Conservation (phyloP, 2,888 invertebrate species). For the Choreutis nemorana region DNA sequence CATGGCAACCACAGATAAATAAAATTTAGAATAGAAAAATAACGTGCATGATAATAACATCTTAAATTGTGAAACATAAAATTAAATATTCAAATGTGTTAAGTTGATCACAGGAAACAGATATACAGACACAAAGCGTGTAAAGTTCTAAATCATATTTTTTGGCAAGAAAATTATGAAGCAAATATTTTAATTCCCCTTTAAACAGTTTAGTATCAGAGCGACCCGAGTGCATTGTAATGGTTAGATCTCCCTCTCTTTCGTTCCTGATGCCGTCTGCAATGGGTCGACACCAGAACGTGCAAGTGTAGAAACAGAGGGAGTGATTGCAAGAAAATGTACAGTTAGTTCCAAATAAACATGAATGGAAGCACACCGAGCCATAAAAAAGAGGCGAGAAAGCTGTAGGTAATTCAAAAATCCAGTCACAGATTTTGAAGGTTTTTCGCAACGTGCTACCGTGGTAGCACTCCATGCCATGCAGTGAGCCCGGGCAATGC, state of each 20-base stretch:
- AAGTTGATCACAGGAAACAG: too few species aligned
- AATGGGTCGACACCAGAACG: constrained; percentile 1
- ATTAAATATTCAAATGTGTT: too few species aligned
- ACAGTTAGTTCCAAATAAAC: constrained; percentile 16
- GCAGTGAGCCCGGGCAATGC: not conserved
- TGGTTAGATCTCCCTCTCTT: constrained; percentile 1
- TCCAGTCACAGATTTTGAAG: constrained; percentile 46
- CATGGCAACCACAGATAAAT: too few species aligned
- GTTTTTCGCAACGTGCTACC: too few species aligned
- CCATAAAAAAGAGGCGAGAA: constrained; percentile 54
- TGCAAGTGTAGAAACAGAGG: constrained; percentile 2
- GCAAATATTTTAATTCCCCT: too few species aligned
- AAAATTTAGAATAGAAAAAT: too few species aligned
- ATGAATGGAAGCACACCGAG: constrained; percentile 59
- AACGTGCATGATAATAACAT: too few species aligned
- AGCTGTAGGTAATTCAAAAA: constrained; percentile 56
- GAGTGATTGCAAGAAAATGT: constrained; percentile 10
- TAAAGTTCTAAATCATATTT: not conserved
- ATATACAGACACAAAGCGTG: too few species aligned
- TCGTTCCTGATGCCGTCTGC: not conserved
- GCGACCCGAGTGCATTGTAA: not conserved
- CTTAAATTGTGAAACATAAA: too few species aligned
- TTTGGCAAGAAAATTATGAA: too few species aligned
- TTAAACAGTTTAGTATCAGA: too few species aligned
- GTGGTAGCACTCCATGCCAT: too few species aligned